phyloP scores from a whole-genome alignment of 2,113 vertebrate genomes.

The Boleophthalmus pectinirostris region DNA sequence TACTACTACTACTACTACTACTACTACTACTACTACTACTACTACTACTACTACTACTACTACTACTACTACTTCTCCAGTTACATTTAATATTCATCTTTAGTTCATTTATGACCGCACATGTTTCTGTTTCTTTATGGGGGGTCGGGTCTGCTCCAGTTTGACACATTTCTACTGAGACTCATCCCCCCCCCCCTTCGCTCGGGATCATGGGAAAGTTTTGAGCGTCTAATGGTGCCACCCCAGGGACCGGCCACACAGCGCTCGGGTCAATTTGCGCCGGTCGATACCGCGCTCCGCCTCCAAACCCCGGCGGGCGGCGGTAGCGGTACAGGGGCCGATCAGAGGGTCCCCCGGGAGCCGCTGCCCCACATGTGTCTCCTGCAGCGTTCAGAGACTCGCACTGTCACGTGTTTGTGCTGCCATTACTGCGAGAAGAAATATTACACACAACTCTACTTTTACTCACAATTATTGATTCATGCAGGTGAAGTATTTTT shows the following conservation, averaged over 20 bases:
- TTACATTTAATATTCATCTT: conserved; percentile 75
- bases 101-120: conserved; percentile 78
- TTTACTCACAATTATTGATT: no score
- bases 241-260: conserved; percentile 15
- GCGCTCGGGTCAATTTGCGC: conserved; percentile 1
- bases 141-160: conserved; percentile 46
- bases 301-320: conserved; percentile 28
- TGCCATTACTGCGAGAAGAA: not conserved
- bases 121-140: conserved; percentile 60
- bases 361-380: conserved; percentile 8
- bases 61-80: no score
- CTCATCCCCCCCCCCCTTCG: conserved; percentile 10
- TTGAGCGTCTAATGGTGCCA: conserved; percentile 22
- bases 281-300: not conserved
- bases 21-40: no score
- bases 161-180: conserved; percentile 27
- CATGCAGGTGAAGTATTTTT: no score
- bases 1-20: no score
- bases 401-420: not conserved
- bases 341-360: conserved; percentile 6
- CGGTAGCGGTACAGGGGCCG: no score
- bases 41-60: no score
- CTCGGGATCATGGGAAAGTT: conserved; percentile 59
- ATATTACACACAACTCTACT: no score
- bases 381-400: not conserved